phyloP scores from a whole-genome alignment of 1,140 invertebrate genomes.

The Hetaerina americana region DNA sequence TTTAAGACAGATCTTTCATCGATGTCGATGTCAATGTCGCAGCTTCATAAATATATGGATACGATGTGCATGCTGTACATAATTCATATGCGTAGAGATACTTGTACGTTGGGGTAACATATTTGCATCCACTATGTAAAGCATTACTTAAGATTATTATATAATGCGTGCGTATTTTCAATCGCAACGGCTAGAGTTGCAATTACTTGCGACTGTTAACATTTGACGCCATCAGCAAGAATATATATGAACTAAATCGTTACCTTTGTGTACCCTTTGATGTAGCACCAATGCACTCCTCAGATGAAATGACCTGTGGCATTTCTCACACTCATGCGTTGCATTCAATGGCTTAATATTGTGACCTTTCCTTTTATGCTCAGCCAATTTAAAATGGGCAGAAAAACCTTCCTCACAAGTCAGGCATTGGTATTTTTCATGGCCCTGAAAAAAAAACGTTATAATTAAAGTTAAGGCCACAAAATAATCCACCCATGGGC shows the following conservation, averaged over 20 bases:
- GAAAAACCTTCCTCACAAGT: slow-evolving; percentile 9
- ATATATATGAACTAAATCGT: slow-evolving; percentile 2
- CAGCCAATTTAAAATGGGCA: background rate
- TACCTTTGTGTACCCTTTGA: slow-evolving; percentile 8
- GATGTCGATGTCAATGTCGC: no score
- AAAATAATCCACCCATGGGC: background rate
- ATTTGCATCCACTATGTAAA: background rate
- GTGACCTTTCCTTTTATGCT: slow-evolving; percentile 3
- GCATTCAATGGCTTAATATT: background rate
- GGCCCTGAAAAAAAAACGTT: slow-evolving; percentile 4
- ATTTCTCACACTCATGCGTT: slow-evolving; percentile 3
- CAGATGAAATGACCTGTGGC: slow-evolving; percentile 3
- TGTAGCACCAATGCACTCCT: slow-evolving; percentile 1
- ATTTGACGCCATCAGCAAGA: background rate
- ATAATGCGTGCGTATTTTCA: background rate
- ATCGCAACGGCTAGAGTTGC: background rate
- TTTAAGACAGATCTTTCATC: no score
- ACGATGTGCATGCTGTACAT: no score
- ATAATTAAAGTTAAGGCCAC: no score
- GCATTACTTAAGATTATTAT: background rate
- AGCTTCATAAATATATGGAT: no score
- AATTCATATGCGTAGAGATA: background rate
- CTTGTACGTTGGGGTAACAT: background rate
- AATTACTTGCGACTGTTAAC: background rate
- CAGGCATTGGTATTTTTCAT: slow-evolving; percentile 11